Conservation (phyloP, 1,140 invertebrate species). For the Eurosta solidaginis region DNA sequence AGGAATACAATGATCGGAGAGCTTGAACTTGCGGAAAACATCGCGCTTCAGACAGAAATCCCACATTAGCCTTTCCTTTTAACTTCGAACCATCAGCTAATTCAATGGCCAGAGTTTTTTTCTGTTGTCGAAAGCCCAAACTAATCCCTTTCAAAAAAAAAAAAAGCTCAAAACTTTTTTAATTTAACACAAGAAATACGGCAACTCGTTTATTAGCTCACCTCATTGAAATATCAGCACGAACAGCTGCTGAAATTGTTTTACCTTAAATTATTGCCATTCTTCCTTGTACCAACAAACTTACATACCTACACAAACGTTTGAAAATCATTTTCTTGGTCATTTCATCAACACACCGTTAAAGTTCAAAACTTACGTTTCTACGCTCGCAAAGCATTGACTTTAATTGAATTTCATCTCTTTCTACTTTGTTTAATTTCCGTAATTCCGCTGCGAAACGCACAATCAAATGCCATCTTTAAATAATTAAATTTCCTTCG, state of each 20-base stretch:
- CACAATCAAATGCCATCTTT: neutral
- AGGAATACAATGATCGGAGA: no score
- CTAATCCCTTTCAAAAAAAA: no score
- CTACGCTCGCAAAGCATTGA: neutral
- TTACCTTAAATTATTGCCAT: neutral
- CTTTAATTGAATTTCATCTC: constrained; percentile 10
- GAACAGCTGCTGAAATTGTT: neutral
- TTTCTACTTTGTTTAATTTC: constrained; percentile 6
- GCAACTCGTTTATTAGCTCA: no score
- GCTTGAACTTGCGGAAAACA: no score
- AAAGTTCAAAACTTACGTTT: neutral
- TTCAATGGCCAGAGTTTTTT: no score
- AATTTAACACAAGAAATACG: neutral
- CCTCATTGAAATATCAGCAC: neutral
- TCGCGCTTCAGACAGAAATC: no score
- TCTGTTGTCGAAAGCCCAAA: no score
- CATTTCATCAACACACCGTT: neutral
- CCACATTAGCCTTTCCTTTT: no score
- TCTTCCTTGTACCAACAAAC: neutral
- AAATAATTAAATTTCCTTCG: constrained; percentile 20
- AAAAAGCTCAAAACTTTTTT: no score
- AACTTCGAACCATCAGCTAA: no score
- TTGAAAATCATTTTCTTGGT: no score
- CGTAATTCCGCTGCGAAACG: neutral
- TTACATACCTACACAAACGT: neutral